Base-by-base conservation (phyloP, 2,113 vertebrate genomes). In the Actenoides hombroni region DNA sequence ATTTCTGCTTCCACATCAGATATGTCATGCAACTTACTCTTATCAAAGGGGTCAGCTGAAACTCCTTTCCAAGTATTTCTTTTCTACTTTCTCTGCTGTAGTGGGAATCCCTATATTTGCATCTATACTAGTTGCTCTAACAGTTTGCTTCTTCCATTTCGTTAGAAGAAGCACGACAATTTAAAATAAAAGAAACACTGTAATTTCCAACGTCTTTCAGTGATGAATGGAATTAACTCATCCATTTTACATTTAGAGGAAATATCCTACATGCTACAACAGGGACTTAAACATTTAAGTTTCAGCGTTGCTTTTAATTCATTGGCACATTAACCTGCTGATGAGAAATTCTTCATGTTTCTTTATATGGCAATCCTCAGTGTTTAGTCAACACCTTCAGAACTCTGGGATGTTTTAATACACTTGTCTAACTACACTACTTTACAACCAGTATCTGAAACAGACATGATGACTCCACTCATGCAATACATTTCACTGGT, bases 1-100 rank as follows among this genome's bases (percentile, higher is more conserved):
- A 85, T 76, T 96, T 94, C 92, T 94, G 60, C 92, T 96, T 95
- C 95, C 77, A 51, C 49, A 88, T 94, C 87, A 96, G 79, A 92
- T 91, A 83, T 92, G 80, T 90, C 90, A 97, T 0, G 1, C 88
- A 96, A 89, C 76, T 90, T 78, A 73, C 60, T 44, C 82, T 91
- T 95, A 87, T 95, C 95, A 93, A 80, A 95, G 92, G 73, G 83
- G 88, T 92, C 86, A 90, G 71, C 85, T 86, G 81, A 76, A 86
- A 57, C 79, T 84, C 48, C 82, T 95, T 97, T 73, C 78, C 78
- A 65, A 77, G 40, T 75, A n/a, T 40, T 85, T 84, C 33, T 79
- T 53, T 83, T 88, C 77, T 93, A 46, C 68, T 79, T 93, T 97
- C 71, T 77, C 7, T 90, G 14, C 70, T 84, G 39, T n/a, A 83